Percentiles rank a stretch among this genome's conserved stretches.
These are phyloP conservation scores for Xenopus borealis DNA, from an alignment of 2,113 vertebrate species.

Conservation along the genomic window DNA sequence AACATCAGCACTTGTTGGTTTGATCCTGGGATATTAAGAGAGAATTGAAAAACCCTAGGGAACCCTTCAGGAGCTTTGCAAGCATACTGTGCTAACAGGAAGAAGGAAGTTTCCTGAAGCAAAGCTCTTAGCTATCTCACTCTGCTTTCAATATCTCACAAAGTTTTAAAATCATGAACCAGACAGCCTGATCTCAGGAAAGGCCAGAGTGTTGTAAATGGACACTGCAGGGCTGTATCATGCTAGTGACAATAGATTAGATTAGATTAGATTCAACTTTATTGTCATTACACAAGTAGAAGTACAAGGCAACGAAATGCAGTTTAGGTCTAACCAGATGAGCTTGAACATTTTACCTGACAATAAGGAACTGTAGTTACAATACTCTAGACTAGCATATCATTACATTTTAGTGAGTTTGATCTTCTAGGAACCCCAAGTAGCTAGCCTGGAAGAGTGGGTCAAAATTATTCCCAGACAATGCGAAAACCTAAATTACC, in stretches of 20 bases:
- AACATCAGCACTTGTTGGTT: slow-evolving; percentile 14
- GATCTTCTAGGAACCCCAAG: too few relatives aligned
- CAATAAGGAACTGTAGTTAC: too few relatives aligned
- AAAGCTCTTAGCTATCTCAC: slow-evolving; percentile 7
- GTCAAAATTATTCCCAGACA: too few relatives aligned
- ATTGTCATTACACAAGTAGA: too few relatives aligned
- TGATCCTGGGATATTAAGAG: slow-evolving; percentile 23
- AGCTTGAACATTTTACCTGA: background rate
- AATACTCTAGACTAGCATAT: too few relatives aligned
- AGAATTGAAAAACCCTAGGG: slow-evolving; percentile 22
- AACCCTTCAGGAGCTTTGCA: slow-evolving; percentile 1
- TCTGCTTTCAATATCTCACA: slow-evolving; percentile 7
- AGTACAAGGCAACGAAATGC: too few relatives aligned
- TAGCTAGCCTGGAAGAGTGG: too few relatives aligned
- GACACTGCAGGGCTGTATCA: background rate
- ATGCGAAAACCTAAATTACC: too few relatives aligned
- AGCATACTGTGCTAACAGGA: slow-evolving; percentile 1
- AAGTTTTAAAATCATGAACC: background rate
- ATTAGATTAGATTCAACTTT: too few relatives aligned
- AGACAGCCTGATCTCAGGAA: background rate
- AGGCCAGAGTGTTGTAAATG: background rate
- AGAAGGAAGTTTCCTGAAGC: slow-evolving; percentile 20
- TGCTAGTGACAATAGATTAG: background rate
- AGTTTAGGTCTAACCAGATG: too few relatives aligned
- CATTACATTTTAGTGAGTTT: too few relatives aligned